These are phyloP conservation scores for Sebastes itinus DNA, from an alignment of 2,797 vertebrate species.

Conservation along the genomic window DNA sequence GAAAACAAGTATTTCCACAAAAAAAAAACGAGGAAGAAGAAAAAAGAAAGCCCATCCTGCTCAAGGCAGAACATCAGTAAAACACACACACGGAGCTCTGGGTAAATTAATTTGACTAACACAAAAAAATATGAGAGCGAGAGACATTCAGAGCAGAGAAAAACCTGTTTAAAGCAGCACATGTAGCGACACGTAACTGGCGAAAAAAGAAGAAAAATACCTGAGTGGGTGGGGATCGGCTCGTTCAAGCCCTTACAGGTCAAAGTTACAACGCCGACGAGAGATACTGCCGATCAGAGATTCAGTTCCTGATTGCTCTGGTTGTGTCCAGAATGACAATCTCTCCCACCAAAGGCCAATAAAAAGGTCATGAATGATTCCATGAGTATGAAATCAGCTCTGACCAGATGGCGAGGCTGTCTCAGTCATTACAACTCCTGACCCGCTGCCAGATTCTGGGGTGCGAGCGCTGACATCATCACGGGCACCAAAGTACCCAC, in stretches of 20 bases:
- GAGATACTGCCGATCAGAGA: background rate
- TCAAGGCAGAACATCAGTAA: conserved; percentile 32
- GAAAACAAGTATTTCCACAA: conserved; percentile 12
- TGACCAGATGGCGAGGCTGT: conserved; percentile 61
- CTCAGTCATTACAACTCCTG: conserved; percentile 47
- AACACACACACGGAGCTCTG: conserved; percentile 18
- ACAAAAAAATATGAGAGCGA: background rate
- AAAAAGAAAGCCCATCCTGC: background rate
- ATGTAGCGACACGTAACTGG: conserved; percentile 19
- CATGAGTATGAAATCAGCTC: conserved; percentile 56
- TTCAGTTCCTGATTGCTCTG: conserved; percentile 15
- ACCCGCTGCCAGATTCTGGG: conserved; percentile 44
- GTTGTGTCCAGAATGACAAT: conserved; percentile 39
- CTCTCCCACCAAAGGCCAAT: conserved; percentile 40
- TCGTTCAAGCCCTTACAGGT: conserved; percentile 21
- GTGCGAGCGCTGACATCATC: background rate
- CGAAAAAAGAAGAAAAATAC: conserved; percentile 7
- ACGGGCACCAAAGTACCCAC: background rate
- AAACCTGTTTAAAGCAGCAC: conserved; percentile 6
- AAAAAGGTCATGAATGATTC: conserved; percentile 65
- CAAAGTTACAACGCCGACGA: background rate
- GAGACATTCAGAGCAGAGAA: background rate
- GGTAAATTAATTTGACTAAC: conserved; percentile 8
- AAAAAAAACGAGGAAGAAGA: background rate
- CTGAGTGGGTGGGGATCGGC: background rate